Evolutionary conservation across 2,888 invertebrate genomes (phyloP), one percentile per base, ranked within the genome.

Genomic region (Metopia argyrocephala): DNA sequence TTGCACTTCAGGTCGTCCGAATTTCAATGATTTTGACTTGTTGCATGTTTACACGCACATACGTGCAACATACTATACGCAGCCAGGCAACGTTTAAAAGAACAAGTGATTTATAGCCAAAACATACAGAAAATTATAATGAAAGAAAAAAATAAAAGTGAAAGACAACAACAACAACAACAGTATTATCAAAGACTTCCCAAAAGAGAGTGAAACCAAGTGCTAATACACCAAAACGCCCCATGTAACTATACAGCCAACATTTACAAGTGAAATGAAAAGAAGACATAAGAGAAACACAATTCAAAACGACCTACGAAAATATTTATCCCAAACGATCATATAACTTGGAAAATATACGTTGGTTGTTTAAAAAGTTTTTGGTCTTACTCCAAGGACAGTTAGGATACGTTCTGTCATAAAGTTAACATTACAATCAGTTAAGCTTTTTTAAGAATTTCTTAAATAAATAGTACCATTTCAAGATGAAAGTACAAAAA

Each of bases 161-260:
- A 81, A 81, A 81, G 81, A 81, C 81, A 69, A 74, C 66, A 38
- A 38, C 15, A 38, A 38, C 38, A 38, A 38, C 31, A 38, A 38
- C 12, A 56, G 15, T 65, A n/a, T n/a, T 15, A 15, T 3, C 38
- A 74, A 45, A 61, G 54, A 74, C 85, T 68, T 80, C 76, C 81
- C 74, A 80, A 79, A 38, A 82, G 81, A 81, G 81, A 87, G 88
- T 88, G 88, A 87, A 87, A 88, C 57, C 81, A 75, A 78, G 70
- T 71, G 79, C 64, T 73, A 73, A 68, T 68, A 64, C 52, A 15
- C 28, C 28, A 38, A 71, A 62, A 69, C 69, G 69, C 76, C 69
- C 69, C 61, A 75, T 66, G 78, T 69, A 81, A 27, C 74, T 65
- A 78, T 70, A 70, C 65, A 78, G 66, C 61, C 70, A 48, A 54